Base-by-base conservation (phyloP, 2,888 invertebrate genomes). In the Cryptus viduatorius region DNA sequence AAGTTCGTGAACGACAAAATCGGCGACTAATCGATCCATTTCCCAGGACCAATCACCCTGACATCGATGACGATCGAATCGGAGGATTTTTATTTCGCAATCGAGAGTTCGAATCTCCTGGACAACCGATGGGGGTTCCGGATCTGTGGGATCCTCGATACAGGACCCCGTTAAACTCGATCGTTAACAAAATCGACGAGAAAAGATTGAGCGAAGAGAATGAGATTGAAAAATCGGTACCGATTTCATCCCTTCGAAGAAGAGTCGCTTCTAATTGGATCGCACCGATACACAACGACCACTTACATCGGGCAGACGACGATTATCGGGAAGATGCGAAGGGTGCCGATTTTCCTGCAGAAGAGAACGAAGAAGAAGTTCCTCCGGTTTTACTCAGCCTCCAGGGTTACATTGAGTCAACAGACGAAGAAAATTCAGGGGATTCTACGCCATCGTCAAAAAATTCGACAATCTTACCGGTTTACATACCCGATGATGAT, bases 371-470 rank as follows among this genome's bases (percentile, higher is more conserved):
- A 10, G 84, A 79, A 14, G 82, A 50, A 16, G 69, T 75, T 10
- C 82, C 59, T 59, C 82, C 84, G 10, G 37, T 84, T 44, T 31
- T 82, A 65, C 75, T 84, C 24, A 79, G 76, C 46, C 82, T 84
- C 14, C 84, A 79, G 19, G 84, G 84, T 24, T 84, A 84, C 56
- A 76, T 84, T 10, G 79, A 82, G 42, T 44, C 84, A 0, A 59
- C 77, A n/a, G 48, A 69, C 16, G 68, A 48, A 7, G 67, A 73
- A 19, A 19, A 31, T 8, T 65, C 48, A 4, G 31, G 19, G 19
- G 31, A 59, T 29, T 42, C 31, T 14, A 24, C 37, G 5, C 19
- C 65, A 10, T 24, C 44, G 29, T 48, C 59, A 0, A 77, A 50
- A 10, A 84, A 77, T 50, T 76, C 64, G 16, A 67, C 59, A 14